phyloP scores from a whole-genome alignment of 2,797 vertebrate genomes.

The Phaenicophaeus curvirostris region DNA sequence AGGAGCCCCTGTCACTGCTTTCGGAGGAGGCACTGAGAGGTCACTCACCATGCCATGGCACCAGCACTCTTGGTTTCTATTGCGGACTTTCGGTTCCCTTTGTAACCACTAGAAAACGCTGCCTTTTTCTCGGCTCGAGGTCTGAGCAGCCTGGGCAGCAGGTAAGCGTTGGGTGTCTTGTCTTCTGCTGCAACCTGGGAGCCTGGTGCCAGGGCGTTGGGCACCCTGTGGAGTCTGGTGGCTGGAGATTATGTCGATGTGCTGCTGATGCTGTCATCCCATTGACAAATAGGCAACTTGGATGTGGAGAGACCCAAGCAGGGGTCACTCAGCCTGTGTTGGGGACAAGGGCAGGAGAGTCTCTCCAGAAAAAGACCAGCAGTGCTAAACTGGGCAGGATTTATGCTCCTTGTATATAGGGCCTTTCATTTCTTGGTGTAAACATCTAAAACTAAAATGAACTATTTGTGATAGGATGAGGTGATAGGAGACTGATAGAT shows the following conservation, averaged over 20 bases:
- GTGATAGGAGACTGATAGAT: background rate
- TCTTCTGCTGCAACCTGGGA: background rate
- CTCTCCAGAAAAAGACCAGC: fast-evolving
- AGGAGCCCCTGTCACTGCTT: background rate
- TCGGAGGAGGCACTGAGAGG: background rate
- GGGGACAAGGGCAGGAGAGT: background rate
- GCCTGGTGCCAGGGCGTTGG: fast-evolving
- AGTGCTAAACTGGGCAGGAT: background rate
- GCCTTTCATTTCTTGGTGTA: background rate
- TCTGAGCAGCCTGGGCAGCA: background rate
- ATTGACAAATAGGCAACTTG: background rate
- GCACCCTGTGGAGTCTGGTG: background rate
- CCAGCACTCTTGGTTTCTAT: background rate
- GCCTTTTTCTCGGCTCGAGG: fast-evolving
- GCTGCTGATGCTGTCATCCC: background rate
- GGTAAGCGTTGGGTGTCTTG: background rate
- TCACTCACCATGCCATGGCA: background rate
- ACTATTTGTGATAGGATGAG: background rate
- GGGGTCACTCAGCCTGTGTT: too few species aligned
- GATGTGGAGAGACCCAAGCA: background rate
- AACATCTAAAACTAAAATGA: background rate
- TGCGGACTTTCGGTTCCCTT: background rate
- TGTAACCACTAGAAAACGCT: background rate
- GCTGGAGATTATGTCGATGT: background rate
- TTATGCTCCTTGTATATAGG: background rate